These are phyloP conservation scores for Tenthredo distinguenda DNA, from an alignment of 2,888 invertebrate genomes.

Conservation along the genomic window DNA sequence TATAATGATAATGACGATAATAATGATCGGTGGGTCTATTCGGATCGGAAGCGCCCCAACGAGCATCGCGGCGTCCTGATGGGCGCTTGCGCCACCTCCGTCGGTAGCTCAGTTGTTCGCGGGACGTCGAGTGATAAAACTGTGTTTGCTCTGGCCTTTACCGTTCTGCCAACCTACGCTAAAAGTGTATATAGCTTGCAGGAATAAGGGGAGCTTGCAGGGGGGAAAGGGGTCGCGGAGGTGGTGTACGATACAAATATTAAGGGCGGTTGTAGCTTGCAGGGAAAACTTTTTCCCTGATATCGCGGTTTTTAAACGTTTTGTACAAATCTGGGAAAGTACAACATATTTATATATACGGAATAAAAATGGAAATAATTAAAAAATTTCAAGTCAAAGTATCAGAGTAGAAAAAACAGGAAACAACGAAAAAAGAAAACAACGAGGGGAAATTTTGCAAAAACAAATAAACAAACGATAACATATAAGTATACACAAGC, in stretches of 20 bases:
- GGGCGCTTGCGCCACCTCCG: conserved; percentile 48
- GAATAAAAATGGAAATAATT: not conserved
- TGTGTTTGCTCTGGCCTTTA: conserved; percentile 41
- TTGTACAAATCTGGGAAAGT: not conserved
- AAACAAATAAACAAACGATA: conserved; percentile 9
- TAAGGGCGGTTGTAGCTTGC: not conserved
- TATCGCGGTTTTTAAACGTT: conserved; percentile 8
- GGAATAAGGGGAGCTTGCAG: not conserved
- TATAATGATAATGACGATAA: conserved; percentile 27
- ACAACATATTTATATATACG: not conserved
- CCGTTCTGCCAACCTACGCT: conserved; percentile 42
- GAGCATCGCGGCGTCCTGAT: conserved; percentile 35
- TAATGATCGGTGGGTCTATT: conserved; percentile 43
- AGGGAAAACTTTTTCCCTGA: not conserved
- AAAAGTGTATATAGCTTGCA: conserved; percentile 11
- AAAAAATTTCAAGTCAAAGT: not conserved
- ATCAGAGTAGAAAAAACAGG: not conserved
- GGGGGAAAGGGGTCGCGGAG: not conserved
- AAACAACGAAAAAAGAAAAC: not conserved
- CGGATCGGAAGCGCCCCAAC: conserved; percentile 43
- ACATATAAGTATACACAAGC: not conserved
- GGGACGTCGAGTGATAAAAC: conserved; percentile 48
- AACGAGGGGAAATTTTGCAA: not conserved
- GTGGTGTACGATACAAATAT: conserved; percentile 30
- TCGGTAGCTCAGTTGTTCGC: conserved; percentile 48